Evolutionary conservation across 1,140 invertebrate species (phyloP).

Genomic region (Hestina assimilis): DNA sequence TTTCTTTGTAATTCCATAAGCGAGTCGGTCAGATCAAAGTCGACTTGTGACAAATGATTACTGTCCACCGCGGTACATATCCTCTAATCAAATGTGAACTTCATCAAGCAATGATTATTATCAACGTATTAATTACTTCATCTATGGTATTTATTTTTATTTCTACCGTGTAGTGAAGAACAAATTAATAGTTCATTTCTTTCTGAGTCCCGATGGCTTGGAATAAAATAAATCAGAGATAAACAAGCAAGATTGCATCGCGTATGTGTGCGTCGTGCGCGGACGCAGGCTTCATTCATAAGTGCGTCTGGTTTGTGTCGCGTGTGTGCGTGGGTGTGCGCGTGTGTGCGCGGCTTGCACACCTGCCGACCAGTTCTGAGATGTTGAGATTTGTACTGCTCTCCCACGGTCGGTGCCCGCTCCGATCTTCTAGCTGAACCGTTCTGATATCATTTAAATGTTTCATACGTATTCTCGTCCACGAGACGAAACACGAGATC

Average conservation of each 20-base stretch:
- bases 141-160: constrained; percentile 55
- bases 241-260: constrained; percentile 64
- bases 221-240: constrained; percentile 75
- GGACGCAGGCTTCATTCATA: constrained; percentile 70
- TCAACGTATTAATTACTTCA: constrained; percentile 70
- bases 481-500: constrained; percentile 16
- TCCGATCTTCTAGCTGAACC: constrained; percentile 63
- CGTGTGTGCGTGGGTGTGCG: constrained; percentile 27
- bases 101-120: constrained; percentile 57
- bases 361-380: constrained; percentile 77
- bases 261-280: constrained; percentile 38
- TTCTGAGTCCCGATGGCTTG: constrained; percentile 57
- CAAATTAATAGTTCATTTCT: constrained; percentile 71
- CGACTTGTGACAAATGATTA: constrained; percentile 30
- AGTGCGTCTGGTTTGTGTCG: constrained; percentile 50
- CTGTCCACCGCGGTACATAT: constrained; percentile 27
- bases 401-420: constrained; percentile 74
- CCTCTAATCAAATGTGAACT: constrained; percentile 43
- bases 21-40: constrained; percentile 27
- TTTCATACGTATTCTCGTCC: constrained; percentile 31
- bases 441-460: constrained; percentile 71
- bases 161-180: constrained; percentile 46
- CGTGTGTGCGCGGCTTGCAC: constrained; percentile 51
- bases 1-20: constrained; percentile 25
- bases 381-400: constrained; percentile 76